These are phyloP conservation scores for Oppia nitens DNA, from an alignment of 1,140 invertebrate genomes.

Conservation along the genomic window DNA sequence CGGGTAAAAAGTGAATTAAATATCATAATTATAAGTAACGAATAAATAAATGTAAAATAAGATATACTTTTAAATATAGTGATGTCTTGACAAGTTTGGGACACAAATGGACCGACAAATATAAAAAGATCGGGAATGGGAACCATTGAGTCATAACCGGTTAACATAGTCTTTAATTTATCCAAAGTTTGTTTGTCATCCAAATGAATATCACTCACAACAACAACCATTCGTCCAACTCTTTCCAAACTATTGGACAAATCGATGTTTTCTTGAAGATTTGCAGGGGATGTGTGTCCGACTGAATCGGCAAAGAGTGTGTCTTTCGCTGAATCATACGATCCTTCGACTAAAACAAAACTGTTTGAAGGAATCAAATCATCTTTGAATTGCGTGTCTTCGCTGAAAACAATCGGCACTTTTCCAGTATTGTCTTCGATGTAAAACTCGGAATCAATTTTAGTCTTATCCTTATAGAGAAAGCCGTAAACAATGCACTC, in stretches of 20 bases:
- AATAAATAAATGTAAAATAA: neutral
- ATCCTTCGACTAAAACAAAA: slow-evolving; percentile 13
- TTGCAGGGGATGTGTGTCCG: slow-evolving; percentile 3
- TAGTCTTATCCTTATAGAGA: slow-evolving; percentile 1
- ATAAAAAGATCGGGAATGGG: slow-evolving; percentile 11
- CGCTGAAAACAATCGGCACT: slow-evolving; percentile 1
- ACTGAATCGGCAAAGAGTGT: slow-evolving; percentile 7
- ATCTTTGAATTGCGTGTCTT: neutral
- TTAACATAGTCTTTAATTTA: slow-evolving; percentile 10
- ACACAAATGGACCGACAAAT: slow-evolving; percentile 12
- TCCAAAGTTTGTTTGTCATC: slow-evolving; percentile 8
- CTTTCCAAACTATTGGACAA: neutral
- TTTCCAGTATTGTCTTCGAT: slow-evolving; percentile 10
- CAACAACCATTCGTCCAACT: slow-evolving; percentile 7
- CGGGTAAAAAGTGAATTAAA: too few relatives aligned
- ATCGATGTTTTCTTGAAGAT: neutral
- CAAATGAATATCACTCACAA: slow-evolving; percentile 13
- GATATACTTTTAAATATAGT: slow-evolving; percentile 3
- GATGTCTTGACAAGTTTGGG: neutral
- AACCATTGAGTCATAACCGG: slow-evolving; percentile 9
- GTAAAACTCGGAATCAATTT: slow-evolving; percentile 8
- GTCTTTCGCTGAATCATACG: slow-evolving; percentile 2
- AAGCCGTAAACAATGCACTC: slow-evolving; percentile 15
- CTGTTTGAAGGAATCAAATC: slow-evolving; percentile 1
- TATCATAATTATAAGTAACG: too few relatives aligned